These are phyloP conservation scores for Alviniconcha strummeri DNA, from an alignment of 2,888 invertebrate genomes.

Conservation along the genomic window DNA sequence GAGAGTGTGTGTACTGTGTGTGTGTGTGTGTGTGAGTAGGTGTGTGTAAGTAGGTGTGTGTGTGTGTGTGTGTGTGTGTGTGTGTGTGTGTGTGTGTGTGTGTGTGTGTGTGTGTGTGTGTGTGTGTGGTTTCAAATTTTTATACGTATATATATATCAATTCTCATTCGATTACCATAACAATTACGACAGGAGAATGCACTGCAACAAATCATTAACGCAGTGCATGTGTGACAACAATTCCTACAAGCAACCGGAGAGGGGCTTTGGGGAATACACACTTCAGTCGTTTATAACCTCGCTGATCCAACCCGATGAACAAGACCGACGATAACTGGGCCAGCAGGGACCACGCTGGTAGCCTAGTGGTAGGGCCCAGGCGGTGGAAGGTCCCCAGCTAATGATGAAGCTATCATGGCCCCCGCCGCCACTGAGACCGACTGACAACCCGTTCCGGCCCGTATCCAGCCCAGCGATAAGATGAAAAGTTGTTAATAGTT, in stretches of 20 bases:
- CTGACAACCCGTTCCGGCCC: conserved; percentile 21
- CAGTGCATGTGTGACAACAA: no score
- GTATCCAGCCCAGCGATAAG: conserved; percentile 20
- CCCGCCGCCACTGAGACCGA: not conserved
- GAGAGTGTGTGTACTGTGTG: not conserved
- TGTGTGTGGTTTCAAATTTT: no score
- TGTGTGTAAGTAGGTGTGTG: conserved; percentile 7
- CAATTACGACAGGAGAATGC: no score
- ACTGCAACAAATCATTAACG: no score
- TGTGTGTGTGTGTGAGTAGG: not conserved
- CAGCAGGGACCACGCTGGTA: not conserved
- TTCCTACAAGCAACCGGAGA: no score
- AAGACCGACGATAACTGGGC: no score
- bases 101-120: not conserved
- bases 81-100: not conserved
- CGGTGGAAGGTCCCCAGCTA: not conserved
- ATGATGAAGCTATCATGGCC: conserved; percentile 27
- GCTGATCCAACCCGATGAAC: no score
- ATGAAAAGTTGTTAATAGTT: conserved; percentile 24
- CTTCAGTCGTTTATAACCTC: no score
- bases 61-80: not conserved
- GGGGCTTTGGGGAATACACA: no score
- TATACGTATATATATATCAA: no score
- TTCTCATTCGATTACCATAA: no score
- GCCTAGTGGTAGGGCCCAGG: not conserved